Evolutionary conservation across 2,888 invertebrate species (phyloP), one percentile per base, ranked within the genome.

Genomic region (Zhuqinia jingwanae): DNA sequence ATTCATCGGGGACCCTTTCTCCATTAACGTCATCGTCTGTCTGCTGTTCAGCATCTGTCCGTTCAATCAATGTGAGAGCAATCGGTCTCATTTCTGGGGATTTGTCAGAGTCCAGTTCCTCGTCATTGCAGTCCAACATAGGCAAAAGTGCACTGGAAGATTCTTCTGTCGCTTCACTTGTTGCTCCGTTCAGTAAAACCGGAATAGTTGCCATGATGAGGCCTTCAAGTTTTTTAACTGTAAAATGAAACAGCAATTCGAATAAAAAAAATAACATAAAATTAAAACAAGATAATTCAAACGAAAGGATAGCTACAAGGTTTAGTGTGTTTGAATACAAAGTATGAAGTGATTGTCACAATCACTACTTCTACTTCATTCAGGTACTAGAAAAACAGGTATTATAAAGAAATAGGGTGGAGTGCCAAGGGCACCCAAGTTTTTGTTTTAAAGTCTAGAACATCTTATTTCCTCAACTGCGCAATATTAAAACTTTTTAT

Each of bases 21-120:
- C 42, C 65, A 20, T 75, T 82, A 8, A 36, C 42, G 11, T 68
- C 56, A 5, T 25, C 15, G 8, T 84, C 84, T 1, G 84, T 84
- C 50, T 84, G 84, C 47, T 84, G 84, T 36, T 84, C 84, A 10
- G 84, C 84, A 22, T 84, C 84, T 30, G 63, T 58, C 68, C 17
- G 73, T 58, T 81, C 45, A 13, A 68, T 68, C 1, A 45, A 22
- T 1, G 45, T 45, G 1, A 68, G 11, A 22, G 22, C 1, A 20
- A 68, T 45, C 8, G 68, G 68, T 22, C 68, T 45, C 42, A 22
- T 45, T 45, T 68, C 45, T 22, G 68, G 42, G 22, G 68, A 15
- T 5, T 6, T 2, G 17, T 45, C 68, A 1, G 68, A 68, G 45
- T 8, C 58, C 15, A 78, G 65, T 20, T 70, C 84, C 1, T 84